A percentile compares a stretch with the other conserved stretches of the same genome.
phyloP scores from a whole-genome alignment of 2,113 vertebrate species.

The Cervus canadensis region DNA sequence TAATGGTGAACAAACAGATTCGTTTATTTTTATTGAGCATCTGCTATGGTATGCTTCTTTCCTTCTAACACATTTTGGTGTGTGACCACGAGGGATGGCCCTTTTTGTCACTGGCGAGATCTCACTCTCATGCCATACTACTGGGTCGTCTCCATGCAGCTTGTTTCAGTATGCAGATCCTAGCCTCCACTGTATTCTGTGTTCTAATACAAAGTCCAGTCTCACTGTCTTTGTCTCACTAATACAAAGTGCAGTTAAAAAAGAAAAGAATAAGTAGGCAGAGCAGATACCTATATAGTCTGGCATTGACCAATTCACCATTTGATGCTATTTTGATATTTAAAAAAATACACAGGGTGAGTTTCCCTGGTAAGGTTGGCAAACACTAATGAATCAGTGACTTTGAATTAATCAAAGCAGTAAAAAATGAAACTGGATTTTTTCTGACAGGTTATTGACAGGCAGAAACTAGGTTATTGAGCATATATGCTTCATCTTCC shows the following conservation, averaged over 20 bases:
- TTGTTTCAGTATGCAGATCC: neutral
- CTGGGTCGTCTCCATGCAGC: neutral
- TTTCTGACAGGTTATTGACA: neutral
- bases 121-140: neutral
- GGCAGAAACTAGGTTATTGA: neutral
- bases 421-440: neutral
- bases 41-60: neutral
- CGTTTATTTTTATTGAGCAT: neutral
- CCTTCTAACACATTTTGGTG: neutral
- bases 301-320: neutral
- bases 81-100: neutral
- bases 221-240: neutral
- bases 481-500: neutral
- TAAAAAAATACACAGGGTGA: neutral
- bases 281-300: neutral
- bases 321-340: neutral
- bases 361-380: neutral
- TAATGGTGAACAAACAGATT: neutral
- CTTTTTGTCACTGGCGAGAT: neutral
- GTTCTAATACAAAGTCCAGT: neutral
- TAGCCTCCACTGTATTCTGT: neutral
- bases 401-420: constrained; percentile 18
- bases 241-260: neutral
- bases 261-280: neutral
- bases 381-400: neutral